Evolutionary conservation across 2,888 invertebrate species (phyloP).

Genomic region (Acronicta leporina): DNA sequence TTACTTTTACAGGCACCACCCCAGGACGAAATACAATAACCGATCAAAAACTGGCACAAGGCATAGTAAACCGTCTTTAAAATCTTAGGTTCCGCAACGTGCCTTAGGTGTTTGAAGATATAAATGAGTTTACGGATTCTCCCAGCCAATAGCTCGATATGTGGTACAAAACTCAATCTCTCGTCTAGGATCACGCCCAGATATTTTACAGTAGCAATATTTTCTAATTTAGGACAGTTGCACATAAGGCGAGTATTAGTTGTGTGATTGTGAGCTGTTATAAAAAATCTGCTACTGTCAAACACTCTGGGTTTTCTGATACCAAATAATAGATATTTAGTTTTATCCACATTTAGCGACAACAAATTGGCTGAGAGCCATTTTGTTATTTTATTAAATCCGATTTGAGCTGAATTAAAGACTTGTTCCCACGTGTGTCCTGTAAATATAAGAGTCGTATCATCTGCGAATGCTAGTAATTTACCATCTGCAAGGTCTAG

Average conservation of each 20-base stretch:
- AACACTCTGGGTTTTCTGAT: not conserved
- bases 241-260: not conserved
- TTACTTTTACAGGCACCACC: no score
- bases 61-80: no score
- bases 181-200: not conserved
- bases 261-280: conserved; percentile 1
- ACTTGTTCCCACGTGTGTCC: not conserved
- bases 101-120: no score
- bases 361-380: not conserved
- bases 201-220: not conserved
- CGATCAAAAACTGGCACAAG: no score
- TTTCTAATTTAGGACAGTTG: not conserved
- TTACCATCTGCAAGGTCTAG: not conserved
- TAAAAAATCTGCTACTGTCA: no score
- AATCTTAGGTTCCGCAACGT: no score
- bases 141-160: no score
- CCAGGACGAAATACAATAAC: no score
- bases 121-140: no score
- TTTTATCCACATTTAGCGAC: conserved; percentile 3
- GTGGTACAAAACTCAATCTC: no score
- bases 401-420: not conserved
- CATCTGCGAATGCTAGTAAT: conserved; percentile 9
- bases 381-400: not conserved
- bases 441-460: conserved; percentile 8
- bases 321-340: conserved; percentile 1